phyloP scores from a whole-genome alignment of 1,140 invertebrate genomes.

The Atta texana region DNA sequence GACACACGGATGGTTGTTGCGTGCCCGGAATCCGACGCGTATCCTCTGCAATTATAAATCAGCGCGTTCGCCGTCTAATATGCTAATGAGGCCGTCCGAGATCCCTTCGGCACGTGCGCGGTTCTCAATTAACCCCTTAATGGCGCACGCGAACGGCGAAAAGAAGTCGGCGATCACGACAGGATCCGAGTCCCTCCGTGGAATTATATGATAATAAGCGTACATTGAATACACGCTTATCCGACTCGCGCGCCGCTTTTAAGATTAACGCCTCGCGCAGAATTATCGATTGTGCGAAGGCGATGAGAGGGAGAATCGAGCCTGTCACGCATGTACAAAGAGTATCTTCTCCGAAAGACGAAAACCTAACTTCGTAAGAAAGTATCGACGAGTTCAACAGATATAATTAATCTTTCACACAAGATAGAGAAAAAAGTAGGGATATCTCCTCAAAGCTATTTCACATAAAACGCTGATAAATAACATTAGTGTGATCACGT shows the following conservation, averaged over 20 bases:
- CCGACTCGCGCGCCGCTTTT: slow-evolving; percentile 30
- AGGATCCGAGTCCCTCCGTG: neutral
- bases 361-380: neutral
- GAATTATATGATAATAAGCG: slow-evolving; percentile 60
- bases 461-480: too few relatives aligned
- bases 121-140: slow-evolving; percentile 49
- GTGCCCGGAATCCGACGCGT: slow-evolving; percentile 51
- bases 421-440: neutral
- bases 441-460: neutral
- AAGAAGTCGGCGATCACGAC: slow-evolving; percentile 22
- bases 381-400: neutral
- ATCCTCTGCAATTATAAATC: slow-evolving; percentile 76
- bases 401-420: neutral
- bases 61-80: slow-evolving; percentile 28
- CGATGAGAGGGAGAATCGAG: neutral
- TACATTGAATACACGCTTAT: slow-evolving; percentile 42
- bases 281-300: slow-evolving; percentile 7
- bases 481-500: too few relatives aligned
- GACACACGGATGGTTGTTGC: slow-evolving; percentile 39
- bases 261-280: neutral
- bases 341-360: neutral
- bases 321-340: neutral
- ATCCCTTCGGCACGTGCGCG: slow-evolving; percentile 47
- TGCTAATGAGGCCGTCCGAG: slow-evolving; percentile 34
- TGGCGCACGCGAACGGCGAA: slow-evolving; percentile 46